Percentiles rank a stretch among this genome's conserved stretches.
Conservation (phyloP, 2,113 vertebrate species). For the Phaethon lepturus region DNA sequence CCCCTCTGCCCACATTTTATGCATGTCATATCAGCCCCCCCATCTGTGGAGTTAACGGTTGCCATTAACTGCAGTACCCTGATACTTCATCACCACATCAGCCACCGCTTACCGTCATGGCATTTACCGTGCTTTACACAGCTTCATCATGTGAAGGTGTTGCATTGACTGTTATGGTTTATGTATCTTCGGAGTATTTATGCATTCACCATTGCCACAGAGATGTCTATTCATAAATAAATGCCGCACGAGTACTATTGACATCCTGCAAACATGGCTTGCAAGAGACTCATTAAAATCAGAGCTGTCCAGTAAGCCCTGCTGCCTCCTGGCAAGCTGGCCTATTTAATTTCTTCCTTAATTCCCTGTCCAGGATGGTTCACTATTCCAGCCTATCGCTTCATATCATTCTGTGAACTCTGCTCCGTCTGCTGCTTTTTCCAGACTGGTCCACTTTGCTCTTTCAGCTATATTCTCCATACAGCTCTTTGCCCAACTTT, state of each 20-base stretch:
- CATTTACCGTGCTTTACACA: not conserved
- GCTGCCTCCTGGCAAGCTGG: slow-evolving; percentile 40
- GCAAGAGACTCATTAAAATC: not conserved
- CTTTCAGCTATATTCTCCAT: not conserved
- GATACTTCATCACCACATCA: not conserved
- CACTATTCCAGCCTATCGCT: not conserved
- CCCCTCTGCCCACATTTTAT: rapidly evolving
- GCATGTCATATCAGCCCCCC: not conserved
- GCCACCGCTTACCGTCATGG: not conserved
- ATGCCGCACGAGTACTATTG: not conserved
- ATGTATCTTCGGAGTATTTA: not conserved
- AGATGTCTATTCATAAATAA: not conserved
- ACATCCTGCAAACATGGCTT: not conserved
- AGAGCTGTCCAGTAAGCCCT: slow-evolving; percentile 24
- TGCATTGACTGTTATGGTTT: rapidly evolving
- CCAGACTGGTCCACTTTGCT: not conserved
- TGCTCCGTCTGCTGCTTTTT: not conserved
- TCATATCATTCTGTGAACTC: not conserved
- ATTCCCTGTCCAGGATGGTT: slow-evolving; percentile 16
- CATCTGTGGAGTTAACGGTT: not conserved
- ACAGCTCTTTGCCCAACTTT: slow-evolving; percentile 11
- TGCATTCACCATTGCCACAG: not conserved
- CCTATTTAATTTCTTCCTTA: not conserved
- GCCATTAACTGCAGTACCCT: rapidly evolving
- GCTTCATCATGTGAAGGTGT: not conserved